phyloP scores from a whole-genome alignment of 2,888 invertebrate genomes.

The Timema cristinae region DNA sequence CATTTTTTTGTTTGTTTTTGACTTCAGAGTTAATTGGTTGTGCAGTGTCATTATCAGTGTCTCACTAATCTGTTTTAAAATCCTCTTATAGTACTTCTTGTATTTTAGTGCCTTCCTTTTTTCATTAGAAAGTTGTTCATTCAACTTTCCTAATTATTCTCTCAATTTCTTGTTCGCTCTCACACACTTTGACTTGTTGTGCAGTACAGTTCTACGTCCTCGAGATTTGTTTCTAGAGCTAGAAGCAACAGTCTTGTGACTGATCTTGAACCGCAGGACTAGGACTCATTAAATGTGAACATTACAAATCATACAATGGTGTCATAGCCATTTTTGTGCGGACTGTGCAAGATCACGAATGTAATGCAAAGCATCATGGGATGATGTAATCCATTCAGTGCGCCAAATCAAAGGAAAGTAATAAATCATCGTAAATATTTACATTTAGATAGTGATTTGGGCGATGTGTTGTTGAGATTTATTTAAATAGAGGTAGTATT shows the following conservation, averaged over 20 bases:
- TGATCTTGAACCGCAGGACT: no score
- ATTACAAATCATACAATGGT: no score
- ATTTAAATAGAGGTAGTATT: no score
- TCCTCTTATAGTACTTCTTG: background rate
- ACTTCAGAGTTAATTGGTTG: background rate
- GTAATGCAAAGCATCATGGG: no score
- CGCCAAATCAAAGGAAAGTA: no score
- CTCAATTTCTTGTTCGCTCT: background rate
- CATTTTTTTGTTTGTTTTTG: background rate
- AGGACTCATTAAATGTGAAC: no score
- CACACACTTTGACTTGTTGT: slow-evolving; percentile 4
- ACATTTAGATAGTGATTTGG: no score
- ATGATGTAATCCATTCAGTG: no score
- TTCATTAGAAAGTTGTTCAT: background rate
- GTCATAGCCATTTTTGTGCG: no score
- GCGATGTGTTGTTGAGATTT: no score
- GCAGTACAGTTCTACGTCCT: background rate
- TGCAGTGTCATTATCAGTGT: background rate
- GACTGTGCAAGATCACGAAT: no score
- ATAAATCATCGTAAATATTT: no score
- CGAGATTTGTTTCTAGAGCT: background rate
- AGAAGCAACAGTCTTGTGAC: background rate
- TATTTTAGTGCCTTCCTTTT: background rate
- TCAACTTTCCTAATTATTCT: background rate
- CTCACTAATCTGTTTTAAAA: background rate